Conservation (phyloP, 2,888 invertebrate species). For the Leptopilina syphax region DNA sequence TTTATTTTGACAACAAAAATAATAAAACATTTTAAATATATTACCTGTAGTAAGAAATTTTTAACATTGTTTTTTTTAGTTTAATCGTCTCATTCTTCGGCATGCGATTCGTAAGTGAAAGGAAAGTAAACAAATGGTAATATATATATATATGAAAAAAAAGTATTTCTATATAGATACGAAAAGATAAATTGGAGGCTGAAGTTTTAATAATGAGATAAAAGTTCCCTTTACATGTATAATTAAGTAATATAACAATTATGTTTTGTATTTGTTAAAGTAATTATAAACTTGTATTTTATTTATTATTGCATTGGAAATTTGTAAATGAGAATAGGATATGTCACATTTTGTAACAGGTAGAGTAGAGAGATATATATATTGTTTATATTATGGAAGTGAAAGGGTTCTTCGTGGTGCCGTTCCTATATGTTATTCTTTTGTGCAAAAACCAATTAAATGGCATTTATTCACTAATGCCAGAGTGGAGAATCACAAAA, state of each 20-base stretch:
- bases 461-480: constrained; percentile 38
- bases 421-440: constrained; percentile 4
- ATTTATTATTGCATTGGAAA: not conserved
- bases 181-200: too few species aligned
- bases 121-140: too few species aligned
- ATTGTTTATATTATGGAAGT: not conserved
- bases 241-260: not conserved
- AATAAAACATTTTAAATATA: too few species aligned
- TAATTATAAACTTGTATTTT: not conserved
- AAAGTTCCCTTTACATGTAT: too few species aligned
- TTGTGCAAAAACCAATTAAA: constrained; percentile 20
- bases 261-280: not conserved
- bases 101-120: too few species aligned
- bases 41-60: too few species aligned
- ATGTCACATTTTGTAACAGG: not conserved
- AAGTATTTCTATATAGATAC: too few species aligned
- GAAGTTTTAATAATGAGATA: too few species aligned
- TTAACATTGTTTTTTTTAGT: too few species aligned
- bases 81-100: too few species aligned
- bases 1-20: too few species aligned
- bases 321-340: constrained; percentile 2
- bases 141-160: too few species aligned
- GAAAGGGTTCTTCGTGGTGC: constrained; percentile 19
- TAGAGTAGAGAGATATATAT: not conserved
- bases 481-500: not conserved